phyloP scores from a whole-genome alignment of 1,140 invertebrate species.

The Oscheius sp. region DNA sequence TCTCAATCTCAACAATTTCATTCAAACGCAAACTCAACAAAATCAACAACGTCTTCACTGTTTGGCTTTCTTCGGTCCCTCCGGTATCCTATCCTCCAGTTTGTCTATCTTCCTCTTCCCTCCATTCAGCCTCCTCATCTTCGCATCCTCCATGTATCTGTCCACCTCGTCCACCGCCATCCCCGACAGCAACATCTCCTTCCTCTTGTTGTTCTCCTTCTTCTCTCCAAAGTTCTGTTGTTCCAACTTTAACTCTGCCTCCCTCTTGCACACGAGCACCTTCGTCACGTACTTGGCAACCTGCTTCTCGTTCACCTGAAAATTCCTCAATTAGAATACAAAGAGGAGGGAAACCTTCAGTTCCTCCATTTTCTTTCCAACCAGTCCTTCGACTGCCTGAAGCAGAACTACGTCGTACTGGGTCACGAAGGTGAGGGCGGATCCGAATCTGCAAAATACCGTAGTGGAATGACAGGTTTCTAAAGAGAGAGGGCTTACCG shows the following conservation, averaged over 20 bases:
- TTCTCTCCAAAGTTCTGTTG: conserved; percentile 86
- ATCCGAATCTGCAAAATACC: conserved; percentile 55
- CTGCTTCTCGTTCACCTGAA: conserved; percentile 63
- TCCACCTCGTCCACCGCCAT: conserved; percentile 77
- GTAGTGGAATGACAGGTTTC: background rate
- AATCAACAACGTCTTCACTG: background rate
- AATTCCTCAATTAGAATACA: conserved; percentile 16
- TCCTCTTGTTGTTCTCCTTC: conserved; percentile 80
- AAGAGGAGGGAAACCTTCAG: conserved; percentile 30
- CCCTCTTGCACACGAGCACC: conserved; percentile 81
- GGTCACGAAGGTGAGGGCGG: conserved; percentile 82
- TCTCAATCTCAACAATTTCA: no score
- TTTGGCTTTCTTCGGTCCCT: background rate
- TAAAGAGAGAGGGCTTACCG: conserved; percentile 2
- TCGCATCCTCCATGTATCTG: conserved; percentile 5
- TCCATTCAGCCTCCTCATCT: background rate
- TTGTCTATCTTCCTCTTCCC: conserved; percentile 15
- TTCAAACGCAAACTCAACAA: background rate
- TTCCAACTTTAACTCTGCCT: conserved; percentile 86
- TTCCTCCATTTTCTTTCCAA: conserved; percentile 75
- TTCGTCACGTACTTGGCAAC: conserved; percentile 82
- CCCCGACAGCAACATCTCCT: conserved; percentile 80
- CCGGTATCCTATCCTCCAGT: background rate
- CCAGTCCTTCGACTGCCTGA: conserved; percentile 76
- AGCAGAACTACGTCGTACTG: conserved; percentile 84